Evolutionary conservation across 2,797 vertebrate genomes (phyloP).

Genomic region (Pseudotriccus pelzelni): DNA sequence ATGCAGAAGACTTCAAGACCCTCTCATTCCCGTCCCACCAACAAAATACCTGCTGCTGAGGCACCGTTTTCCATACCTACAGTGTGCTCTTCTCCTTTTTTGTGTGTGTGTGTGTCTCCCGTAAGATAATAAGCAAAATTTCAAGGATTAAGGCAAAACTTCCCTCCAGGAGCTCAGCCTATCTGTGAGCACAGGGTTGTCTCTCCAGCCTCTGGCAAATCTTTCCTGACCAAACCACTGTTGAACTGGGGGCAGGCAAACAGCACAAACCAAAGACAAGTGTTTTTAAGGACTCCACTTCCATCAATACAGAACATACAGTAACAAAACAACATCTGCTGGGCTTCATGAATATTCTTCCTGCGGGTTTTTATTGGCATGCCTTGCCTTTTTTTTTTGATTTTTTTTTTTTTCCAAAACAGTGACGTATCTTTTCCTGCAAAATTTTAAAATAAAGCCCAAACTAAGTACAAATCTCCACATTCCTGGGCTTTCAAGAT

Average conservation of each 20-base stretch:
- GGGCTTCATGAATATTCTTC: conserved; percentile 30
- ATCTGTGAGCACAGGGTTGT: not conserved
- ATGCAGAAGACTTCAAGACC: not conserved
- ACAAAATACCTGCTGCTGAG: not conserved
- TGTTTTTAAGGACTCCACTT: conserved; percentile 9
- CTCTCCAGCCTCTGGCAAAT: not conserved
- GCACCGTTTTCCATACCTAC: not conserved
- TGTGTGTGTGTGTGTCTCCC: not conserved
- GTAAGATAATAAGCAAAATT: not conserved
- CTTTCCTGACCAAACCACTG: not conserved
- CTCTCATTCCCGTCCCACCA: not conserved
- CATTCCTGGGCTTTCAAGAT: conserved; percentile 49
- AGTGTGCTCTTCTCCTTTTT: not conserved
- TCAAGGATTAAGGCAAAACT: not conserved
- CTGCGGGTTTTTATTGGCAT: conserved; percentile 18
- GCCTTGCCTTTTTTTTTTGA: not conserved
- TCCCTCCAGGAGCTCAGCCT: not conserved
- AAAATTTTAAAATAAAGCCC: conserved; percentile 42
- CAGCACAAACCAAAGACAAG: not conserved
- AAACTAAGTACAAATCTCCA: conserved; percentile 34
- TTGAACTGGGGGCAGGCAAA: conserved; percentile 7
- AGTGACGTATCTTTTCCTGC: conserved; percentile 25
- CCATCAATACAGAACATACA: conserved; percentile 11
- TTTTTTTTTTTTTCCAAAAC: not conserved
- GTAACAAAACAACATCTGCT: conserved; percentile 58